Conservation (phyloP, 2,888 invertebrate genomes). For the Psylliodes chrysocephalus region DNA sequence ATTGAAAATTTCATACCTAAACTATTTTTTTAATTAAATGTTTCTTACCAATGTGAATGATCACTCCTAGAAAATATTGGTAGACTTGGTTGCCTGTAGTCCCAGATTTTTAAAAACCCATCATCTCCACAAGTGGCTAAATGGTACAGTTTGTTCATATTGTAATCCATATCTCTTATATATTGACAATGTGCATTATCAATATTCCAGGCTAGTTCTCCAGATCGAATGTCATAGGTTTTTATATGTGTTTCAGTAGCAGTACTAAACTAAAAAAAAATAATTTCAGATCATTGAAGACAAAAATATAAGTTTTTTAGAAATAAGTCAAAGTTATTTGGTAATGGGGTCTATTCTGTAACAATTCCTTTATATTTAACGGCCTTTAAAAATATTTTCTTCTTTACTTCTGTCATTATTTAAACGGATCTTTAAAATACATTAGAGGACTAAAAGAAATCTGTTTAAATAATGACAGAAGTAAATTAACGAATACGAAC, state of each 20-base stretch:
- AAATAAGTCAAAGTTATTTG: too few relatives aligned
- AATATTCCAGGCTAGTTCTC: constrained; percentile 82
- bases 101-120: constrained; percentile 95
- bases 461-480: too few relatives aligned
- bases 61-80: constrained; percentile 84
- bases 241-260: constrained; percentile 86
- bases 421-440: too few relatives aligned
- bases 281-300: too few relatives aligned
- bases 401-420: too few relatives aligned
- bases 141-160: constrained; percentile 97
- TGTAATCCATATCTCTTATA: constrained; percentile 93
- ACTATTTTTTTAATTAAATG: neutral
- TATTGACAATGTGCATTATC: constrained; percentile 87
- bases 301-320: too few relatives aligned
- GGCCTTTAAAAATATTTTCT: too few relatives aligned
- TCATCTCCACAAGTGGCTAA: constrained; percentile 96
- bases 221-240: constrained; percentile 87
- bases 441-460: too few relatives aligned
- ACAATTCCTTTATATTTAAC: too few relatives aligned
- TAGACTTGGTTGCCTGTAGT: constrained; percentile 82
- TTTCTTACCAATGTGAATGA: constrained; percentile 83
- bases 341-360: too few relatives aligned
- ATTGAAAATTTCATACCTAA: too few relatives aligned
- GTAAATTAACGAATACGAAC: too few relatives aligned
- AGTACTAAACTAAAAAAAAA: constrained; percentile 77